Base-by-base conservation (phyloP, 2,888 invertebrate species). In the Bruchidius siliquastri region DNA sequence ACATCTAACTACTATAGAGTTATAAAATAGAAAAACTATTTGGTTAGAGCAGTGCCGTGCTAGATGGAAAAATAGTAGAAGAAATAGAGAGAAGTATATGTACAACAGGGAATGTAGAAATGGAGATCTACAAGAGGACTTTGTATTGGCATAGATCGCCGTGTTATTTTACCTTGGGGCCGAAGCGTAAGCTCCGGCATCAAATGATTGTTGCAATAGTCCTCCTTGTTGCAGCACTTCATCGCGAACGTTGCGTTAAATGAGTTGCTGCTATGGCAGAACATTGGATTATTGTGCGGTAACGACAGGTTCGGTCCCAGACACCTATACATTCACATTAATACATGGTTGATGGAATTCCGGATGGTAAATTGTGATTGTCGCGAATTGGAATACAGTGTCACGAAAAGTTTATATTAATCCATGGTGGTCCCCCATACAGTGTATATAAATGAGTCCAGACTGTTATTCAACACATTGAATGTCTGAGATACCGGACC, bases 221-320 rank as follows among this genome's bases (percentile, higher is more conserved):
- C 86, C 89, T 90, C 89, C 85, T 91, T 88, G 87, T 91, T 91
- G 91, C 95, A 95, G 92, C 94, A 95, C 86, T 91, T 90, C 89
- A 94, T 92, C 89, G 91, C 91, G 90, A 93, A 92, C 83, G 92
- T 90, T 85, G 91, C 91, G 89, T 93, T 93, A 88, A 90, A 89
- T 88, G 90, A 89, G 88, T 90, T 91, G 88, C 92, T 91, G 87
- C 91, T 90, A 88, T 92, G 91, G 90, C 94, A 94, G 90, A 92
- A 90, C 90, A 94, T 90, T 87, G 93, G 93, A 87, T 94, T 93
- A 90, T 92, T 92, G 88, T 90, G 90, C 87, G 94, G 94, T 87
- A 93, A 90, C 88, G 91, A 89, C 87, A 92, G 89, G 87, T 88
- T 89, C 88, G 89, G 90, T 87, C 91, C 90, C 90, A 94, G 91